Percentiles rank a stretch among this genome's conserved stretches.
phyloP scores from a whole-genome alignment of 2,888 invertebrate genomes.

The Orchesellides sinensis region DNA sequence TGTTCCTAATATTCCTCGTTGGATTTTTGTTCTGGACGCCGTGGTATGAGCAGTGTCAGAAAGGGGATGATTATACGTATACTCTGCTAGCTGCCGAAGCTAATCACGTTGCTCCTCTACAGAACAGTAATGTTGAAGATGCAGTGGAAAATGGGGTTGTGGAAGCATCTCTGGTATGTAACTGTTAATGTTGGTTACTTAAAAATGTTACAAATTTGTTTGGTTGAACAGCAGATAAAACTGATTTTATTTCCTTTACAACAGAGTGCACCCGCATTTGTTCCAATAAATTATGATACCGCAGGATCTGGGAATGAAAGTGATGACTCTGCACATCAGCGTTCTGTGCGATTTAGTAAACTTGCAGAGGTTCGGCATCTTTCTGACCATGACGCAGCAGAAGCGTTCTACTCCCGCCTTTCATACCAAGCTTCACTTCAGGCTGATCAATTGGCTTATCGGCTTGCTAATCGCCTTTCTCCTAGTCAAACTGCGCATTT shows the following conservation, averaged over 20 bases:
- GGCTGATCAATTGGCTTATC: slow-evolving; percentile 87
- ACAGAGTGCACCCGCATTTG: slow-evolving; percentile 94
- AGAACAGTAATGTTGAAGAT: slow-evolving; percentile 57
- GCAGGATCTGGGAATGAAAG: slow-evolving; percentile 87
- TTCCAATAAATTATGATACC: slow-evolving; percentile 88
- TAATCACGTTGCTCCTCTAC: slow-evolving; percentile 46
- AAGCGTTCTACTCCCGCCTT: slow-evolving; percentile 92
- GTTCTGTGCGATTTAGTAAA: slow-evolving; percentile 94
- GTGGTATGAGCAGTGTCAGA: slow-evolving; percentile 91
- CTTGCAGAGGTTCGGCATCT: slow-evolving; percentile 88
- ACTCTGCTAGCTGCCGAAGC: slow-evolving; percentile 63
- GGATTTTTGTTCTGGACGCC: slow-evolving; percentile 93
- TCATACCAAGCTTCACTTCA: slow-evolving; percentile 96
- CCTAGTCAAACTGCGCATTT: slow-evolving; percentile 87
- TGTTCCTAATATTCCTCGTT: slow-evolving; percentile 94
- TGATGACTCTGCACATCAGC: slow-evolving; percentile 88
- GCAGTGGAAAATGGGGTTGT: slow-evolving; percentile 69
- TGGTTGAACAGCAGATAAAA: too few relatives aligned
- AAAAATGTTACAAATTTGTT: background rate
- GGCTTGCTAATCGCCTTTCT: slow-evolving; percentile 87
- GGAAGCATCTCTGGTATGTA: slow-evolving; percentile 67
- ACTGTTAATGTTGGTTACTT: background rate
- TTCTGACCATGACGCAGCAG: slow-evolving; percentile 93
- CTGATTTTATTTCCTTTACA: slow-evolving; percentile 75
- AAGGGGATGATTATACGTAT: slow-evolving; percentile 74